These are phyloP conservation scores for Zygaena filipendulae DNA, from an alignment of 2,888 invertebrate species.

Conservation along the genomic window DNA sequence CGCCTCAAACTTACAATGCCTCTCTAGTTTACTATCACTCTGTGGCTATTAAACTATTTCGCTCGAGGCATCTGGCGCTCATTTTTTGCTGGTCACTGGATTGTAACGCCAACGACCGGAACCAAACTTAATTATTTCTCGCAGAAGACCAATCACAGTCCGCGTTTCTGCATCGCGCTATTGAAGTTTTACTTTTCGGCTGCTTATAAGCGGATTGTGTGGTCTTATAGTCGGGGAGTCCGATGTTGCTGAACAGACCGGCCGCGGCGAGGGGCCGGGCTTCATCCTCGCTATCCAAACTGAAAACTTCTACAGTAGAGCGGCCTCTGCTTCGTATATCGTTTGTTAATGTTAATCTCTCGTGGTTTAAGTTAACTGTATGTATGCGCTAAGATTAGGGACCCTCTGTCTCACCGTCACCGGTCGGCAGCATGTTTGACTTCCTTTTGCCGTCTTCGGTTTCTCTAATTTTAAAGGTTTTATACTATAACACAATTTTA, in stretches of 20 bases:
- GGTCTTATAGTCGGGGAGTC: slow-evolving; percentile 39
- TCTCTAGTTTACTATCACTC: too few species aligned
- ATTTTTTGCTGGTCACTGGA: too few species aligned
- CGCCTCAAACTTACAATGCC: too few species aligned
- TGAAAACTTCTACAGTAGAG: slow-evolving; percentile 45
- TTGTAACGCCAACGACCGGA: too few species aligned
- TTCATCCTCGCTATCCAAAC: slow-evolving; percentile 49
- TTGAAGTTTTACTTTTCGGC: slow-evolving; percentile 25
- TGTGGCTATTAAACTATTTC: too few species aligned
- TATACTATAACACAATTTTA: too few species aligned
- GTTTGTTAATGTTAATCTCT: slow-evolving; percentile 62
- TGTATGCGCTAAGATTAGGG: slow-evolving; percentile 69
- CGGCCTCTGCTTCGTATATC: slow-evolving; percentile 66
- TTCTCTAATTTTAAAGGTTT: slow-evolving; percentile 14
- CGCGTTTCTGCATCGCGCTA: slow-evolving; percentile 38
- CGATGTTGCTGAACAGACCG: slow-evolving; percentile 61
- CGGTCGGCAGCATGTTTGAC: slow-evolving; percentile 63
- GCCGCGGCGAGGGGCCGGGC: slow-evolving; percentile 64
- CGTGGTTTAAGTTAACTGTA: slow-evolving; percentile 62
- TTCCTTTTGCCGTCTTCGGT: slow-evolving; percentile 44
- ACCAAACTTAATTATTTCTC: slow-evolving; percentile 48
- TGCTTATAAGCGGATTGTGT: slow-evolving; percentile 24
- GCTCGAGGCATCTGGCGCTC: too few species aligned
- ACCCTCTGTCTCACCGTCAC: slow-evolving; percentile 59
- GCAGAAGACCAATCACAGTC: slow-evolving; percentile 39